Evolutionary conservation across 2,888 invertebrate genomes (phyloP), one percentile per base, ranked within the genome.

Genomic region (Tortricodes alternella): DNA sequence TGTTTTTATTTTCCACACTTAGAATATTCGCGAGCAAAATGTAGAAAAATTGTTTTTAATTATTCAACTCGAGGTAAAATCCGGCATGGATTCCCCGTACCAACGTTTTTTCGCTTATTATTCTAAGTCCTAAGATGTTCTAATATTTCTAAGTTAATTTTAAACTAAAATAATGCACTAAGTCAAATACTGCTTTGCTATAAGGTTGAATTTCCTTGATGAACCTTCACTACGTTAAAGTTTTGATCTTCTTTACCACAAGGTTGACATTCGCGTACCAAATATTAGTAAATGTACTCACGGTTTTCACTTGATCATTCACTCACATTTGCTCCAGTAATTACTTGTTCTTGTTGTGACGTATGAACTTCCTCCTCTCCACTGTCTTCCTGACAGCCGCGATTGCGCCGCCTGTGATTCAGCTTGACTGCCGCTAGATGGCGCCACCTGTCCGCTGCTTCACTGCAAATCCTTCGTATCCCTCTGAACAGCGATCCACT

Each of bases 1-100:
- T 11, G n/a, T 11, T 11, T 11, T 5, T 5, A 34, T 0, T 3
- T 11, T 34, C 5, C 13, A 34, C 29, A 29, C 29, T 29, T n/a
- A 29, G 29, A 29, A 29, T n/a, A 29, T 11, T n/a, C n/a, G n/a
- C n/a, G 2, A 11, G 1, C 29, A 29, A 27, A 27, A 7, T 27
- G 11, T 3, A 11, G 2, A 29, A 29, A 29, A 29, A 11, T n/a
- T 29, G 29, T 35, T 35, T 48, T 21, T 21, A 9, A 48, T 9
- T 9, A 37, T 23, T 15, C 18, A 18, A 6, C 18, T 9, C 5
- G 16, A 7, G 16, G 6, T 23, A 16, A 46, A 46, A 46, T 46
- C 32, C 38, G 53, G 46, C 53, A 53, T 46, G 23, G 53, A 21
- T 53, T 46, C 53, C 53, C 46, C 46, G 53, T 46, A 18, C 18